Evolutionary conservation across 2,113 vertebrate genomes (phyloP).

Genomic region (Pterocles orientalis): DNA sequence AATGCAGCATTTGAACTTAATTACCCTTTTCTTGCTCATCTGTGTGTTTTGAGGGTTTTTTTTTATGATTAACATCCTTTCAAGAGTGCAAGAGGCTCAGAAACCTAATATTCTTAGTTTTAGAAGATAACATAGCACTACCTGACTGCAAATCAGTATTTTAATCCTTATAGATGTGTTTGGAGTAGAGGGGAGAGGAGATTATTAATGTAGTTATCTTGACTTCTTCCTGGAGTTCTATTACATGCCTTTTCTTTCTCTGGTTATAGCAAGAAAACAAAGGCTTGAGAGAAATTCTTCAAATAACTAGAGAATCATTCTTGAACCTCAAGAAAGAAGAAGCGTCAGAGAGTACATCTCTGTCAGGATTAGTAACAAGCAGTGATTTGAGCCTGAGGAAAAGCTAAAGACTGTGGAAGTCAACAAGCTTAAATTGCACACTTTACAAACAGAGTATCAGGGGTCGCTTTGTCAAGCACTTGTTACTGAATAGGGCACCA

Average conservation of each 20-base stretch:
- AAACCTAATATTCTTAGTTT: background rate
- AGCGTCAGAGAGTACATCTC: slow-evolving; percentile 84
- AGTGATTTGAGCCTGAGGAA: slow-evolving; percentile 89
- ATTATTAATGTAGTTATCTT: background rate
- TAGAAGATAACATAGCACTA: background rate
- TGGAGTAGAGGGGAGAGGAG: background rate
- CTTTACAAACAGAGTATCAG: slow-evolving; percentile 19
- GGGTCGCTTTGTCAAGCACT: slow-evolving; percentile 47
- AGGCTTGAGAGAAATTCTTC: slow-evolving; percentile 92
- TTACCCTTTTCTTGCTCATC: background rate
- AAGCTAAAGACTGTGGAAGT: slow-evolving; percentile 76
- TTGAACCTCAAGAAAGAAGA: slow-evolving; percentile 89
- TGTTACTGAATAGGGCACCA: slow-evolving; percentile 58
- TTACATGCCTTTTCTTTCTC: slow-evolving; percentile 8
- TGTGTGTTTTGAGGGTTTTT: background rate
- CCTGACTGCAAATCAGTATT: background rate
- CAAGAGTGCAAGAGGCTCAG: background rate
- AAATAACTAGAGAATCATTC: slow-evolving; percentile 95
- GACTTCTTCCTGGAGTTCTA: background rate
- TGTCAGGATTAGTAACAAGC: slow-evolving; percentile 87
- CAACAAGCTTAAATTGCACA: slow-evolving; percentile 28
- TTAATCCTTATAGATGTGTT: background rate
- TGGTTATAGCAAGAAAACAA: slow-evolving; percentile 86
- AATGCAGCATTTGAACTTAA: background rate
- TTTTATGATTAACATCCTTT: background rate